phyloP scores from a whole-genome alignment of 2,888 invertebrate genomes.

The Thereva nobilitata region DNA sequence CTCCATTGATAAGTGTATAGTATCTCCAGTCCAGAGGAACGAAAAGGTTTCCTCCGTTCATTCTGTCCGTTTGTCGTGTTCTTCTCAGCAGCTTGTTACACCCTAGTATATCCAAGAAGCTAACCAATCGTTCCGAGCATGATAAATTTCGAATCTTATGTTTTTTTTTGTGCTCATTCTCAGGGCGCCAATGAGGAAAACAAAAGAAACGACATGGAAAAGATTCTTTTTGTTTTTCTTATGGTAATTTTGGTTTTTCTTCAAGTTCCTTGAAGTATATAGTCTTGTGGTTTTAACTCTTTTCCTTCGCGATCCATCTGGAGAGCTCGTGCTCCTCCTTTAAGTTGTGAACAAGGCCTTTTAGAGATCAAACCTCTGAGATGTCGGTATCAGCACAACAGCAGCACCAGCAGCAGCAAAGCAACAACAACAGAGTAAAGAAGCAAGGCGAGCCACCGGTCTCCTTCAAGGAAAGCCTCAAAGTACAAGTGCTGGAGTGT shows the following conservation, averaged over 20 bases:
- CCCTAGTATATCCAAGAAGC: neutral
- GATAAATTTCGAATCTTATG: constrained; percentile 13
- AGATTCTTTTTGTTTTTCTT: neutral
- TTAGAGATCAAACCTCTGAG: constrained; percentile 12
- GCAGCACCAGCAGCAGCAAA: neutral
- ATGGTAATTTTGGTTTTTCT: constrained; percentile 1
- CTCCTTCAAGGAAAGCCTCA: neutral
- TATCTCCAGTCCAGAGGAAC: too few species aligned
- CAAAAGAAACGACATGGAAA: constrained; percentile 20
- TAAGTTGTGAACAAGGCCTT: neutral
- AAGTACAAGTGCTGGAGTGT: constrained; percentile 22
- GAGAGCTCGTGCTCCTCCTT: constrained; percentile 5
- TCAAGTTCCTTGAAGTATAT: neutral
- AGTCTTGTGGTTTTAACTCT: neutral
- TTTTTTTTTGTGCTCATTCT: neutral
- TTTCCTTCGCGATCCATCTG: neutral
- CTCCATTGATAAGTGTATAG: too few species aligned
- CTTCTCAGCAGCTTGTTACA: neutral
- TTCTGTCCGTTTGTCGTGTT: too few species aligned
- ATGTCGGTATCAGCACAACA: neutral
- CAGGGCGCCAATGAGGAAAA: constrained; percentile 17
- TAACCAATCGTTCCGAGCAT: constrained; percentile 15
- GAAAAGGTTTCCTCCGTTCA: too few species aligned
- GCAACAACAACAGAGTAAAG: too few species aligned
- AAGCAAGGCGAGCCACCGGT: too few species aligned